A percentile compares a stretch with the other conserved stretches of the same genome.
These are phyloP conservation scores for Trichogramma dendrolimi DNA, from an alignment of 2,888 invertebrate genomes.

Conservation along the genomic window DNA sequence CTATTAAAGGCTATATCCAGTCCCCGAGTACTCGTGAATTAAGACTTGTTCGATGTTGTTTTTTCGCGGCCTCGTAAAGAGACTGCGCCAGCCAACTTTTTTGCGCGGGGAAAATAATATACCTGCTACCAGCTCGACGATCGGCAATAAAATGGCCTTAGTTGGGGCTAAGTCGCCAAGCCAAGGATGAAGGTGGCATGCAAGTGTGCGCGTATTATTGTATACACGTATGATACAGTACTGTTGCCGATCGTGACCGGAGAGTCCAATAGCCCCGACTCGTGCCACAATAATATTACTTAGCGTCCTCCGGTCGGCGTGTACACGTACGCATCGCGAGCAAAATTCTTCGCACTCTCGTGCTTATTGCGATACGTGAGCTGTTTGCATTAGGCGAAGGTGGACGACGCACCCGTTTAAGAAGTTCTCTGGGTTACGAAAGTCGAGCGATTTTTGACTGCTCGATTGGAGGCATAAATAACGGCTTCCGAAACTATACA, in stretches of 20 bases:
- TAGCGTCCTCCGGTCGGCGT: background rate
- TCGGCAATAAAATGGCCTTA: conserved; percentile 21
- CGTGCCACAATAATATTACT: background rate
- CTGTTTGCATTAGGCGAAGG: no score
- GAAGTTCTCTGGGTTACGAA: no score
- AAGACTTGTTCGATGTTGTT: background rate
- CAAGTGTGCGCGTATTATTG: conserved; percentile 34
- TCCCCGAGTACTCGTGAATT: background rate
- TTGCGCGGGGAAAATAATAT: background rate
- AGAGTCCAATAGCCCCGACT: background rate
- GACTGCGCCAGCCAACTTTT: no score
- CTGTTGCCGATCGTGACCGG: conserved; percentile 42
- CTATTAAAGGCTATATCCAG: no score
- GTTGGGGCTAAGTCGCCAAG: background rate
- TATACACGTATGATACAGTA: conserved; percentile 40
- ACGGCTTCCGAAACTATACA: no score
- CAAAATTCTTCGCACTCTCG: no score
- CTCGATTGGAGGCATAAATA: no score
- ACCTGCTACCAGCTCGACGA: background rate
- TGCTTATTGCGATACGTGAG: no score
- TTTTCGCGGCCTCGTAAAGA: conserved; percentile 1
- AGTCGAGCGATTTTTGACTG: no score
- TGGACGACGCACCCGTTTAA: no score
- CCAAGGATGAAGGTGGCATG: conserved; percentile 9
- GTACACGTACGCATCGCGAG: background rate